Conservation (phyloP, 2,113 vertebrate genomes). For the Rhynchomys soricoides region DNA sequence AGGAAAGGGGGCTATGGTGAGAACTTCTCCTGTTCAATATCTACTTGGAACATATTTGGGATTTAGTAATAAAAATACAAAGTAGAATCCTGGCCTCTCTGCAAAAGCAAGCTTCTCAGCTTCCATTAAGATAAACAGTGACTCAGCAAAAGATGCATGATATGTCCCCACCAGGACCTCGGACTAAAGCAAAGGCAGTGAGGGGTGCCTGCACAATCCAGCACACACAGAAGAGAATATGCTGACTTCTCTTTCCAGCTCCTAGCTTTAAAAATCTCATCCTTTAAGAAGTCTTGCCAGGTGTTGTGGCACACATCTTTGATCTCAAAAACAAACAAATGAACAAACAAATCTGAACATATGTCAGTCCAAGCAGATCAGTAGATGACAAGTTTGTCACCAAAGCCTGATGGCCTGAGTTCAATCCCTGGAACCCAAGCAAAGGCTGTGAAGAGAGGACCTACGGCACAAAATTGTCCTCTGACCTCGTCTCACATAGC, state of each 20-base stretch:
- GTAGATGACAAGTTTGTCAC: neutral
- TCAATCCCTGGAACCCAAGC: neutral
- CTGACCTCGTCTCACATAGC: neutral
- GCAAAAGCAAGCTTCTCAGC: slow-evolving; percentile 24
- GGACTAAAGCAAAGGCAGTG: neutral
- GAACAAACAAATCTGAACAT: neutral
- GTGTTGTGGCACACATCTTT: neutral
- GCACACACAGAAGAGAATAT: neutral
- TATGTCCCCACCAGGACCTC: neutral
- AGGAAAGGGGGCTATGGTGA: neutral
- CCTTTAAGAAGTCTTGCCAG: neutral
- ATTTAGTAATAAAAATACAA: slow-evolving; percentile 33
- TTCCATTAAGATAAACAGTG: neutral
- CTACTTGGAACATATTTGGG: neutral
- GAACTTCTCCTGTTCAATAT: neutral
- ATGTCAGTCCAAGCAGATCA: neutral
- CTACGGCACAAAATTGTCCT: neutral
- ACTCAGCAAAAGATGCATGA: neutral
- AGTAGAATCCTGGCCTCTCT: neutral
- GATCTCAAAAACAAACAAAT: neutral
- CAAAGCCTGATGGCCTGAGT: neutral
- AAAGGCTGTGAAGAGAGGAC: neutral
- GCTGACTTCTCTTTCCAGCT: neutral
- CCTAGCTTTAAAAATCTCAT: slow-evolving; percentile 24
- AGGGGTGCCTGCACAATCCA: neutral